A percentile compares a stretch with the other conserved stretches of the same genome.
Evolutionary conservation across 2,113 vertebrate species (phyloP).

Genomic region (Anguilla japonica): DNA sequence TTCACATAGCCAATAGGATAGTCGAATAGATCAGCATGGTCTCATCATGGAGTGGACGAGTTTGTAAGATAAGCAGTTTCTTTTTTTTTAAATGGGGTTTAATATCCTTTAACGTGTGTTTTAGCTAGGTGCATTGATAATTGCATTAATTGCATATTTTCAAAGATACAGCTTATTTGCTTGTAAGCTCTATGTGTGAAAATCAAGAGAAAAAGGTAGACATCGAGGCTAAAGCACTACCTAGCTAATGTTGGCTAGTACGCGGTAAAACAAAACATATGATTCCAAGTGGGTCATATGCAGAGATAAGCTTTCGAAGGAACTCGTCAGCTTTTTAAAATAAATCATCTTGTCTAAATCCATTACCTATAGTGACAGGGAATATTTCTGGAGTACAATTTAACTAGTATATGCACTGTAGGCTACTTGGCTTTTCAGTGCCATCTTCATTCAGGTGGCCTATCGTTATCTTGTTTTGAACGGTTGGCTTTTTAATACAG

Average conservation of each 20-base stretch:
- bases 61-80: background rate
- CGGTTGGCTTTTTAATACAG: too few relatives aligned
- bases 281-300: too few relatives aligned
- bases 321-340: too few relatives aligned
- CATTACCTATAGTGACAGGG: too few relatives aligned
- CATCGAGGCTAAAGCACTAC: background rate
- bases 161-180: background rate
- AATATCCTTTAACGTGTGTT: background rate
- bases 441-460: too few relatives aligned
- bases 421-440: too few relatives aligned
- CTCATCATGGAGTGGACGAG: slow-evolving; percentile 13
- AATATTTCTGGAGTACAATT: too few relatives aligned
- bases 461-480: too few relatives aligned
- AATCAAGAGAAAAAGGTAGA: background rate
- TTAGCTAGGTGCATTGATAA: background rate
- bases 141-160: background rate
- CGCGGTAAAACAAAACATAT: too few relatives aligned
- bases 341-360: too few relatives aligned
- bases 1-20: background rate
- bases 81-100: background rate
- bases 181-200: background rate
- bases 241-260: background rate
- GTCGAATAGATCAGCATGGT: background rate
- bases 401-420: too few relatives aligned
- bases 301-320: too few relatives aligned